A percentile compares a stretch with the other conserved stretches of the same genome.
These are phyloP conservation scores for Chrysotoxum bicinctum DNA, from an alignment of 2,888 invertebrate genomes.

Conservation along the genomic window DNA sequence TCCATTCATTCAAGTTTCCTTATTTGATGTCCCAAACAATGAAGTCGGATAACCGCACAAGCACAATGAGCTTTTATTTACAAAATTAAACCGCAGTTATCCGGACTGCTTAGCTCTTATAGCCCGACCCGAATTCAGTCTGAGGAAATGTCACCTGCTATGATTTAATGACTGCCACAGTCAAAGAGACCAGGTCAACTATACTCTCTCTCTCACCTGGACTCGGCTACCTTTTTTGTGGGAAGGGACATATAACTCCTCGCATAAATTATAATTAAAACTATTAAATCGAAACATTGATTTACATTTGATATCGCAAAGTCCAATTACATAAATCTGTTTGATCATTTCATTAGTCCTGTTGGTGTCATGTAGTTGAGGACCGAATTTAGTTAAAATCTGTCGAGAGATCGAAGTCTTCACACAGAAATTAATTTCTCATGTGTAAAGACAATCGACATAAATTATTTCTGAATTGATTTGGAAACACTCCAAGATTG, in stretches of 20 bases:
- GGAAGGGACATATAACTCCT: conserved; percentile 22
- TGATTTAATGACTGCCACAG: conserved; percentile 67
- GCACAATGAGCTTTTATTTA: conserved; percentile 26
- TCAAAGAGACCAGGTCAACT: conserved; percentile 12
- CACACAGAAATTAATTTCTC: too few species aligned
- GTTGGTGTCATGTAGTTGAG: conserved; percentile 47
- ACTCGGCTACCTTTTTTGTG: not conserved
- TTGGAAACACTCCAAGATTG: too few species aligned
- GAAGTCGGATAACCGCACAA: conserved; percentile 12
- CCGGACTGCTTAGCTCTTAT: not conserved
- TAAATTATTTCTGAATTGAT: too few species aligned
- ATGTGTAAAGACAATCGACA: too few species aligned
- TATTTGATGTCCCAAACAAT: conserved; percentile 23
- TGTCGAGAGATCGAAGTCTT: too few species aligned
- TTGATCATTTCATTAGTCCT: conserved; percentile 65
- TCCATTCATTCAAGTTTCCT: conserved; percentile 10
- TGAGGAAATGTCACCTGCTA: conserved; percentile 50
- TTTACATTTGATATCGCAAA: conserved; percentile 42
- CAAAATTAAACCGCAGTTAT: conserved; percentile 30
- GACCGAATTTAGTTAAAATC: not conserved
- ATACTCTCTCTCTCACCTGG: not conserved
- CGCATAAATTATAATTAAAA: conserved; percentile 72
- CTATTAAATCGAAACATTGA: conserved; percentile 71
- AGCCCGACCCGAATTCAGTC: conserved; percentile 4
- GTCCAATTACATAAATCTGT: conserved; percentile 69